Evolutionary conservation across 2,888 invertebrate species (phyloP).

Genomic region (Drosophila greeni): DNA sequence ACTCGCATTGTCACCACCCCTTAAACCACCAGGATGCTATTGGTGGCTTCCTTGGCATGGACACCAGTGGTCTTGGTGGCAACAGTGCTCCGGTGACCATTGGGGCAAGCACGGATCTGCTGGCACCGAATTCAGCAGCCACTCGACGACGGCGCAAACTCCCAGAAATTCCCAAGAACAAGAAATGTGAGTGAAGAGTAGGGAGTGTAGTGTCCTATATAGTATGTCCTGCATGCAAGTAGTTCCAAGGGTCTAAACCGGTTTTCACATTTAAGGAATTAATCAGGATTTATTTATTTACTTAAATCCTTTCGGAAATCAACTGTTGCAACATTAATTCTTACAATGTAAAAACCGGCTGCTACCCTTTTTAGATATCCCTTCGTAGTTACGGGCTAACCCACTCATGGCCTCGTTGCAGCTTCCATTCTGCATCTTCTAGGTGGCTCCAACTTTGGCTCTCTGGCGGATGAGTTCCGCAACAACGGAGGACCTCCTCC

Average conservation of each 20-base stretch:
- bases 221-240: constrained; percentile 8
- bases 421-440: constrained; percentile 82
- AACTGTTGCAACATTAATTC: too few species aligned
- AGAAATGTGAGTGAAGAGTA: constrained; percentile 85
- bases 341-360: not conserved
- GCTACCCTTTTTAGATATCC: not conserved
- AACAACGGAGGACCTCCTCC: constrained; percentile 59
- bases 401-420: constrained; percentile 78
- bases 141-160: constrained; percentile 87
- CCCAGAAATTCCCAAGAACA: constrained; percentile 93
- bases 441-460: constrained; percentile 64
- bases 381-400: constrained; percentile 61
- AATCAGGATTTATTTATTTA: not conserved
- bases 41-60: constrained; percentile 74
- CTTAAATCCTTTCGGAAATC: not conserved
- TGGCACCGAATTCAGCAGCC: constrained; percentile 60
- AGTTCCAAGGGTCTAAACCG: not conserved
- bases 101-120: constrained; percentile 55
- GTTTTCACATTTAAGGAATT: not conserved
- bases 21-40: constrained; percentile 76
- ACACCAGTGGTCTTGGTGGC: constrained; percentile 16
- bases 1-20: constrained; percentile 75
- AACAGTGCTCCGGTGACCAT: constrained; percentile 41
- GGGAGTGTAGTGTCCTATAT: constrained; percentile 1
- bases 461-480: constrained; percentile 80